Base-by-base conservation (phyloP, 2,888 invertebrate genomes). In the Scaptomyza flava region DNA sequence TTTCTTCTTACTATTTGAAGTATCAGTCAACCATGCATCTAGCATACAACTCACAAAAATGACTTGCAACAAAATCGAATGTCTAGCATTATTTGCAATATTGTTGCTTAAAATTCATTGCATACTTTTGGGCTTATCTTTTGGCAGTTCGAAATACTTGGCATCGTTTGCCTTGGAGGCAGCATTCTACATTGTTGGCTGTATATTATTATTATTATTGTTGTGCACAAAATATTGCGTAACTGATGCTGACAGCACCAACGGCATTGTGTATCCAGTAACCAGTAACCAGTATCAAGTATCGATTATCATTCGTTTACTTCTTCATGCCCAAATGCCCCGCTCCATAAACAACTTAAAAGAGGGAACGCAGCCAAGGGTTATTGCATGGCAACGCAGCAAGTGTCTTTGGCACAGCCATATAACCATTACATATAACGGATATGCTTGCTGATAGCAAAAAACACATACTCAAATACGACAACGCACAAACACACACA, bases 301-400 rank as follows among this genome's bases (percentile, higher is more conserved):
- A 72, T 72, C 72, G 77, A 68, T 64, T 77, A 57, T 60, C 77
- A 51, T 54, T 58, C 45, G 54, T 48, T 63, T 56, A 50, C 54
- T 52, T 34, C 42, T 53, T 60, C 17, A 43, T 45, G 52, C 45
- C 17, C 17, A 0, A 4, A 1, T 17, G 17, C 17, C 41, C 3
- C 9, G 17, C 4, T 1, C 14, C 41, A 14, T 41, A 31, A 64
- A 52, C 70, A 70, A 60, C 31, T 50, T 63, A 54, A 51, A 74
- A 57, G 17, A 9, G 23, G 62, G 27, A 54, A 63, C 58, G 67
- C 63, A 72, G 38, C 33, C 72, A 61, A 54, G 72, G 60, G 77
- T 72, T 77, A 63, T 63, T 63, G 72, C 68, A 46, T 72, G 68
- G 64, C 58, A 72, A 75, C 72, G 45, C 51, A 63, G 47, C 67